Evolutionary conservation across 2,113 vertebrate genomes (phyloP).

Genomic region (Quiscalus mexicanus): DNA sequence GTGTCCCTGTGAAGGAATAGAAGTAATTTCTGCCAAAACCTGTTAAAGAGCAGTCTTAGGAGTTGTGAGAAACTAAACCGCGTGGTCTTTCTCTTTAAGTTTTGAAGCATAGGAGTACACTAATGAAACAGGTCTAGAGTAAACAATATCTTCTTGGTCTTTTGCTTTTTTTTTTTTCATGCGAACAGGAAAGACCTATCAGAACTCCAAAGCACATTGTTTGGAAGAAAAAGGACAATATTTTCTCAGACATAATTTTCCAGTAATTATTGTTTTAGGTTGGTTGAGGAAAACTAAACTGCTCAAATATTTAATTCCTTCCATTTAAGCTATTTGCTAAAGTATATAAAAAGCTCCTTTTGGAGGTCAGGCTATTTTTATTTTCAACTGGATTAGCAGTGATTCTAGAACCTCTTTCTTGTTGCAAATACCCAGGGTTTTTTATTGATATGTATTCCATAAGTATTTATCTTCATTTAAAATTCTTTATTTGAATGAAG

Average conservation of each 20-base stretch:
- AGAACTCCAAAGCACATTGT: not conserved
- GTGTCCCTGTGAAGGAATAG: not conserved
- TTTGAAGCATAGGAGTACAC: not conserved
- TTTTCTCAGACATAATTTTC: not conserved
- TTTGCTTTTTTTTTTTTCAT: not conserved
- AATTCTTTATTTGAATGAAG: not conserved
- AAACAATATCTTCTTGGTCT: not conserved
- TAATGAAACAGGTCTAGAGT: not conserved
- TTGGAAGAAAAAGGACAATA: not conserved
- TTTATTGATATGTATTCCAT: not conserved
- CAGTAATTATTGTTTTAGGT: not conserved
- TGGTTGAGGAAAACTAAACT: not conserved
- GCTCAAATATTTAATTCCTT: not conserved
- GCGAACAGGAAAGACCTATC: not conserved
- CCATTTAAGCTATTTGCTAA: not conserved
- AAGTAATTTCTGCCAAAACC: not conserved
- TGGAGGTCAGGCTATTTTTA: not conserved
- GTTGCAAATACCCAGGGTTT: not conserved
- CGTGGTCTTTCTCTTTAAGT: not conserved
- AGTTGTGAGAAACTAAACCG: not conserved
- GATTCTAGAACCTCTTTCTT: not conserved
- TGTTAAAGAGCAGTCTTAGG: not conserved
- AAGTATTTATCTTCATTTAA: not conserved
- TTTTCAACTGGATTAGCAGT: not conserved
- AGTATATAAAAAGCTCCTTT: not conserved